These are phyloP conservation scores for Ceratina japonica DNA, from an alignment of 1,140 invertebrate genomes.

Conservation along the genomic window DNA sequence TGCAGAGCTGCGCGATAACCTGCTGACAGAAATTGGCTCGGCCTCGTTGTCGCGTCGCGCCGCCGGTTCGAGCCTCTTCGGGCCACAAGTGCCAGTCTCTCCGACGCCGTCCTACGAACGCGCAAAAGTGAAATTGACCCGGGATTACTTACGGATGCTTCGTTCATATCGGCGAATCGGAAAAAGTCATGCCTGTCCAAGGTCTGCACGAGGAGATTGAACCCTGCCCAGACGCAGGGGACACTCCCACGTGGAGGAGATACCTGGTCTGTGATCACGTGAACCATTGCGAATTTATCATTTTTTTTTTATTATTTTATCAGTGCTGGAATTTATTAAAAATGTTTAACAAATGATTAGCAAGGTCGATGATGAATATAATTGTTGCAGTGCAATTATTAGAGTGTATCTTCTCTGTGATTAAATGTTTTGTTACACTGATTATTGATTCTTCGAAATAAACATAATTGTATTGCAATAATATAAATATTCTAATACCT, in stretches of 20 bases:
- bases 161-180: neutral
- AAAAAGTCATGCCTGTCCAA: constrained; percentile 21
- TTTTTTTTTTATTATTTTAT: too few species aligned
- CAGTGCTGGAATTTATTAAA: too few species aligned
- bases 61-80: constrained; percentile 19
- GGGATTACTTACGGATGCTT: neutral
- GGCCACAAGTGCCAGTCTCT: constrained; percentile 29
- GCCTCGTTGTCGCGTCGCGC: constrained; percentile 29
- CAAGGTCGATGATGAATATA: too few species aligned
- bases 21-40: constrained; percentile 35
- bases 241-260: neutral
- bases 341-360: too few species aligned
- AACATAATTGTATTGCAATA: too few species aligned
- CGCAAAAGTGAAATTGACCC: constrained; percentile 65
- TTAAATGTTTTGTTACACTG: too few species aligned
- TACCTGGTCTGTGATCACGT: too few species aligned
- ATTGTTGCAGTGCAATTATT: too few species aligned
- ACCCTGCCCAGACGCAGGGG: constrained; percentile 32
- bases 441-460: too few species aligned
- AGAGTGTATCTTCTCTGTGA: too few species aligned
- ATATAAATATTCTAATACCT: too few species aligned
- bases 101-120: constrained; percentile 8
- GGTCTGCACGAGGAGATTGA: constrained; percentile 34
- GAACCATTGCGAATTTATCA: too few species aligned
- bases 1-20: constrained; percentile 47